Evolutionary conservation across 2,113 vertebrate species (phyloP).

Genomic region (Nothobranchius furzeri): DNA sequence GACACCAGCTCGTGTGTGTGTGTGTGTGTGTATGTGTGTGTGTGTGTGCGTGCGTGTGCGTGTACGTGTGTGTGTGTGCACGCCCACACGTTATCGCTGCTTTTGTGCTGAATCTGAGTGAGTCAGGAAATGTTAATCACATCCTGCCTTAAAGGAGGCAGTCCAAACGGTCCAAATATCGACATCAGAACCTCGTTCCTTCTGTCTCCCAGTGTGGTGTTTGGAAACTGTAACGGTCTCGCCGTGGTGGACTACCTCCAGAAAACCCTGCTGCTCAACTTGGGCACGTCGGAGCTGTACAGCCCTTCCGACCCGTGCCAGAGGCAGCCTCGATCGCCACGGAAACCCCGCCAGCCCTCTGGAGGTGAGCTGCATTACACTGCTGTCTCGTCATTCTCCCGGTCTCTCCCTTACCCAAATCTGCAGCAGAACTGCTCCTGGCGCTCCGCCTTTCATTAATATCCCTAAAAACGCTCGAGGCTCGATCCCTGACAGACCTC

Average conservation of each 20-base stretch:
- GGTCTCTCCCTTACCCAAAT: background rate
- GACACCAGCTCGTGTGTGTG: background rate
- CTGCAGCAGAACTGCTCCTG: background rate
- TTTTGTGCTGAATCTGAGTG: background rate
- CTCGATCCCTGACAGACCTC: slow-evolving; percentile 20
- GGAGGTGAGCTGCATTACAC: slow-evolving; percentile 82
- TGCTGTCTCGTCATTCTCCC: background rate
- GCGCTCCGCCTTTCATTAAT: background rate
- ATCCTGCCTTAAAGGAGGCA: slow-evolving; percentile 1
- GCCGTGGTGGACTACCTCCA: slow-evolving; percentile 97
- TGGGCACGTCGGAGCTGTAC: slow-evolving; percentile 89
- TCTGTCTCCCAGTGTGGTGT: slow-evolving; percentile 86
- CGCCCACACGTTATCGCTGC: background rate
- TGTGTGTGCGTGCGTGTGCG: background rate
- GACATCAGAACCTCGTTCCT: slow-evolving; percentile 1
- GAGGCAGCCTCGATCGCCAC: slow-evolving; percentile 91
- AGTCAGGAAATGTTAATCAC: slow-evolving; percentile 1
- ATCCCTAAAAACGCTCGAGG: background rate
- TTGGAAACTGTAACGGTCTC: slow-evolving; percentile 94
- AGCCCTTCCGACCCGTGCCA: slow-evolving; percentile 91
- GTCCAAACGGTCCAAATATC: background rate
- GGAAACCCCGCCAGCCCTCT: slow-evolving; percentile 90
- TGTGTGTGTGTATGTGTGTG: background rate
- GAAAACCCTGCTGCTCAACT: slow-evolving; percentile 92
- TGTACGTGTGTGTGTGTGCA: background rate